Conservation (phyloP, 2,797 vertebrate genomes). For the Streptopelia turtur region DNA sequence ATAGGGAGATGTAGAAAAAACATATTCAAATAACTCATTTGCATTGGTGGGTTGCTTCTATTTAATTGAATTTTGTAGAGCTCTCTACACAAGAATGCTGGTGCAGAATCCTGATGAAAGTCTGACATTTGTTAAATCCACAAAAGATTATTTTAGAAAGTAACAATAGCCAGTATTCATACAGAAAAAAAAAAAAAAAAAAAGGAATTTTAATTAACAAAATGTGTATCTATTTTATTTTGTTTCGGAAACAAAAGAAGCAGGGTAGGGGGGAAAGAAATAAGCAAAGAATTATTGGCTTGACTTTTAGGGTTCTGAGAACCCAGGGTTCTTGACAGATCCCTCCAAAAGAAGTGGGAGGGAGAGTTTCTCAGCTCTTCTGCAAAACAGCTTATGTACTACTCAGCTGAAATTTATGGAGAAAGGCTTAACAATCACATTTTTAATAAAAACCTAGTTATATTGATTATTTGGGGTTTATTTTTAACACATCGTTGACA, state of each 20-base stretch:
- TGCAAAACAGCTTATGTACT: background rate
- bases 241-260: constrained; percentile 55
- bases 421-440: background rate
- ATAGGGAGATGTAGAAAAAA: background rate
- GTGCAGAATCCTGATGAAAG: constrained; percentile 47
- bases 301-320: constrained; percentile 26
- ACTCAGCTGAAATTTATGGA: background rate
- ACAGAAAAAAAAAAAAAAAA: background rate
- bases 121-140: constrained; percentile 62
- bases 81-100: constrained; percentile 42
- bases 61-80: constrained; percentile 32
- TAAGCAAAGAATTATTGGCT: background rate
- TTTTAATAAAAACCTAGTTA: background rate
- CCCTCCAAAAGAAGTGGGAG: background rate
- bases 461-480: background rate
- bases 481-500: background rate
- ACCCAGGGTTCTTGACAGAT: background rate
- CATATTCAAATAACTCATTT: constrained; percentile 39
- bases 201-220: constrained; percentile 66
- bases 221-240: constrained; percentile 57
- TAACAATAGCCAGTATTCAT: constrained; percentile 58
- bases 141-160: constrained; percentile 67
- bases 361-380: background rate
- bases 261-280: background rate
- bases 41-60: constrained; percentile 22